Base-by-base conservation (phyloP, 2,113 vertebrate species). In the Pseudorasbora parva region DNA sequence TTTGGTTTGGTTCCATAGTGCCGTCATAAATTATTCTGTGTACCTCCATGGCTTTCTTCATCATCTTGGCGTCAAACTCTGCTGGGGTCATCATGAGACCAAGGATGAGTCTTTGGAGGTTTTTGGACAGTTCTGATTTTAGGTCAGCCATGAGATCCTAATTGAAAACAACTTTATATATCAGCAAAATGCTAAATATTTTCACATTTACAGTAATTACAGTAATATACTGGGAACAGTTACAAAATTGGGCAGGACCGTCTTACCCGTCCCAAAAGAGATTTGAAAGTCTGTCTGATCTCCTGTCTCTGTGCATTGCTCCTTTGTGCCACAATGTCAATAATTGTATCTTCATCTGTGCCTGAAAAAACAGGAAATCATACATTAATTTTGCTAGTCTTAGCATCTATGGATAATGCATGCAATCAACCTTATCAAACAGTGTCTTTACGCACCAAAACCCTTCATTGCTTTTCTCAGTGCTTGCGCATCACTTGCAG, bases 381-480 rank as follows among this genome's bases (percentile, higher is more conserved):
- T 17, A 11, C 1, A 33, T 21, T 30, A 43, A 33, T 56, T 81
- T 64, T 57, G n/a, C 17, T 21, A 37, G n/a, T 5, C 7, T 45
- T 60, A 60, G 11, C 27, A 27, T 60, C 25, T 37, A 41, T 5
- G 33, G 1, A 6, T 14, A 72, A 69, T 33, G 21, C 49, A 80
- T 10, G 2, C 2, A 83, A 0, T 17, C 7, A 56, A 89, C 64
- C 78, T 9, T 21, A 56, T 25, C 9, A 3, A 57, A 68, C 78
- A 84, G 0, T 85, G 0, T 41, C 41, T 49, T 23, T 59, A 43
- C 92, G 41, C 87, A 99, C 98, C 97, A 19, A 99, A 92, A 17
- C 97, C 97, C 89, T 99, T 99, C 98, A 99, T 99, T 0, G 97
- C 97, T 91, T 99, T 99, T 91, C 97, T 94, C 72, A 99, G 92